phyloP scores from a whole-genome alignment of 2,888 invertebrate genomes.

The Odontocolon sp. region DNA sequence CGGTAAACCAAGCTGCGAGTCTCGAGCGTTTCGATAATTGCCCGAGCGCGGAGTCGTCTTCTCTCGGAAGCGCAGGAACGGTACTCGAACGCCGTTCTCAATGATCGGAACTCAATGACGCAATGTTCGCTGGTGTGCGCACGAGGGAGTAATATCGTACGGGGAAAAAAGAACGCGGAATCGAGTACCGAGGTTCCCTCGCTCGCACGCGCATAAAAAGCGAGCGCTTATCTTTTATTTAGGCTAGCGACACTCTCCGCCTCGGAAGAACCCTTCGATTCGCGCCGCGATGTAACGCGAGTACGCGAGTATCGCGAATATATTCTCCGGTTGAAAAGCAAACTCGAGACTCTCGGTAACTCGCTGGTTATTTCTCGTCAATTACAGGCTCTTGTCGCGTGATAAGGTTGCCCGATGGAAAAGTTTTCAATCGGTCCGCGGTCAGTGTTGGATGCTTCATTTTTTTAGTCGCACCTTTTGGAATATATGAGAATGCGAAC shows the following conservation, averaged over 20 bases:
- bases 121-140: no score
- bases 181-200: neutral
- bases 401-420: neutral
- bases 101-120: constrained; percentile 46
- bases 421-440: no score
- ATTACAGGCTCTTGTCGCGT: neutral
- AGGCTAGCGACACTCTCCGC: constrained; percentile 40
- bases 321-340: constrained; percentile 32
- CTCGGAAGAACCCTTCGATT: constrained; percentile 11
- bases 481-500: no score
- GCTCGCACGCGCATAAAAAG: constrained; percentile 26
- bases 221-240: constrained; percentile 59
- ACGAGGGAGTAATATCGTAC: no score
- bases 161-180: constrained; percentile 8
- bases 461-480: no score
- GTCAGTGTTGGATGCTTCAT: no score
- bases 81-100: no score
- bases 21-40: constrained; percentile 59
- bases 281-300: constrained; percentile 26
- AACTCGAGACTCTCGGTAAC: neutral
- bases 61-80: no score
- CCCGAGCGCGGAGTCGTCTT: constrained; percentile 35
- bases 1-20: no score
- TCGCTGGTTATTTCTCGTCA: neutral
- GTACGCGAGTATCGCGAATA: constrained; percentile 3